Evolutionary conservation across 2,113 vertebrate genomes (phyloP).

Genomic region (Thalassarche chlororhynchos): DNA sequence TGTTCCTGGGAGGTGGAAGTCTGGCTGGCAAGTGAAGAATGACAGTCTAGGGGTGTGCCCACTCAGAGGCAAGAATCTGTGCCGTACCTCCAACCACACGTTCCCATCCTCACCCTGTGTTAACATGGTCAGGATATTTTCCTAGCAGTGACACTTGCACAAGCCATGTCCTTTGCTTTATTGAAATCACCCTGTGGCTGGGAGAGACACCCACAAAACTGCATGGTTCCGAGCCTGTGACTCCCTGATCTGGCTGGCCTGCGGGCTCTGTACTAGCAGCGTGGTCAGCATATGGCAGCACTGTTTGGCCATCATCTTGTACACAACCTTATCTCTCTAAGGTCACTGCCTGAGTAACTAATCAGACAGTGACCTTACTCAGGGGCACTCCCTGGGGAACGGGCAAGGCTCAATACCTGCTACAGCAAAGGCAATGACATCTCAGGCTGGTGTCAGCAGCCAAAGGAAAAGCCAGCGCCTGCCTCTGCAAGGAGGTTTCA

Average conservation of each 20-base stretch:
- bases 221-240: neutral
- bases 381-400: neutral
- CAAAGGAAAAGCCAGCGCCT: slow-evolving; percentile 14
- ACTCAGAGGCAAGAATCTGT: neutral
- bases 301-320: neutral
- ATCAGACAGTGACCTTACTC: neutral
- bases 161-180: neutral
- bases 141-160: neutral
- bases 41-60: neutral
- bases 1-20: neutral
- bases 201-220: neutral
- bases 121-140: neutral
- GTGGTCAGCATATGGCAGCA: rapidly evolving
- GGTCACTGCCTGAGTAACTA: neutral
- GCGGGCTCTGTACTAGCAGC: neutral
- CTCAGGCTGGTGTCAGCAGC: slow-evolving; percentile 32
- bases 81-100: rapidly evolving
- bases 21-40: neutral
- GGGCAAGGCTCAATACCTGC: neutral
- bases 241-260: neutral
- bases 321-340: neutral
- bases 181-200: neutral
- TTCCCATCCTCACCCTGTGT: neutral
- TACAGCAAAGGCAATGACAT: slow-evolving; percentile 29
- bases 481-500: slow-evolving; percentile 33